These are phyloP conservation scores for Hyles euphorbiae DNA, from an alignment of 1,140 invertebrate species.

Conservation along the genomic window DNA sequence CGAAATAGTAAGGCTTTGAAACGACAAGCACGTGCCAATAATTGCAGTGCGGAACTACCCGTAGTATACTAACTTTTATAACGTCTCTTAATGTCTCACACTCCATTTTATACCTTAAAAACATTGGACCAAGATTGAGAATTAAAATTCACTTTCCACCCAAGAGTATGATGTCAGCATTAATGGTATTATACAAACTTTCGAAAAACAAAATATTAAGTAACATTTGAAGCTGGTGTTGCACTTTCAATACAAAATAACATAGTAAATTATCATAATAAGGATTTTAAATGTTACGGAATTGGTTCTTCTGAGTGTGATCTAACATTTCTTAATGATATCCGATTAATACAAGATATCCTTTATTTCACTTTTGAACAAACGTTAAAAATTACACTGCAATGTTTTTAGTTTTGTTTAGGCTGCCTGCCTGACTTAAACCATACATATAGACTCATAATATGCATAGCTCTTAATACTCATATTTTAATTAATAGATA, in stretches of 20 bases:
- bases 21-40: conserved; percentile 27
- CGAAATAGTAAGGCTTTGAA: conserved; percentile 22
- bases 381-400: too few species aligned
- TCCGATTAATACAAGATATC: too few species aligned
- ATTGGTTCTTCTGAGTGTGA: too few species aligned
- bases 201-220: conserved; percentile 3
- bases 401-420: too few species aligned
- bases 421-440: too few species aligned
- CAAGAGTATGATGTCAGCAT: background rate
- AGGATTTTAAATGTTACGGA: too few species aligned
- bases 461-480: too few species aligned
- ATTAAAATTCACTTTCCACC: background rate
- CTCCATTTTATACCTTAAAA: conserved; percentile 5
- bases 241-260: background rate
- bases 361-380: too few species aligned
- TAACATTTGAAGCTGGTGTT: conserved; percentile 1
- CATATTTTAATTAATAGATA: too few species aligned
- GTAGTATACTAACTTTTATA: conserved; percentile 18
- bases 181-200: background rate
- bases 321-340: too few species aligned
- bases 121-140: background rate
- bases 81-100: background rate
- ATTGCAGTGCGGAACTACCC: conserved; percentile 22
- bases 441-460: too few species aligned
- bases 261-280: too few species aligned